phyloP scores from a whole-genome alignment of 2,888 invertebrate genomes.

The Nycteola revayana region DNA sequence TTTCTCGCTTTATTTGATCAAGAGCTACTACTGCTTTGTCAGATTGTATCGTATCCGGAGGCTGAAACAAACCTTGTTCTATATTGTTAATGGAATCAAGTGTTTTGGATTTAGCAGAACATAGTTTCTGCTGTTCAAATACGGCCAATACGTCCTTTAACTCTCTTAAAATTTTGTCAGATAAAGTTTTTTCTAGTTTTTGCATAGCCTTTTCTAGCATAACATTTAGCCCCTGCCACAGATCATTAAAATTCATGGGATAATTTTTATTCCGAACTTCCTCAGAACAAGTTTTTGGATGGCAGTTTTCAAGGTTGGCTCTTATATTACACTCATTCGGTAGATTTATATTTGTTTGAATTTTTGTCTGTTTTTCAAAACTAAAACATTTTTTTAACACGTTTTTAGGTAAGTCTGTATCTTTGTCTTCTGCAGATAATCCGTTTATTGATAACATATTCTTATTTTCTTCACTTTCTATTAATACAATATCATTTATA shows the following conservation, averaged over 20 bases:
- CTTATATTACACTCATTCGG: slow-evolving; percentile 45
- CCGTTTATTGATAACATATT: too few species aligned
- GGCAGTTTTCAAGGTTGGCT: slow-evolving; percentile 35
- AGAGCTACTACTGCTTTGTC: too few species aligned
- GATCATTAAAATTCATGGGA: slow-evolving; percentile 39
- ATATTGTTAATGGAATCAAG: too few species aligned
- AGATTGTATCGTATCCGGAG: too few species aligned
- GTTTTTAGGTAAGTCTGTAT: slow-evolving; percentile 20
- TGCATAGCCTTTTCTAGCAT: slow-evolving; percentile 51
- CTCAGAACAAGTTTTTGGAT: slow-evolving; percentile 36
- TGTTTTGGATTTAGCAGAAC: not conserved
- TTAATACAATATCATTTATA: slow-evolving; percentile 29
- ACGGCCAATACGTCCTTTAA: slow-evolving; percentile 36
- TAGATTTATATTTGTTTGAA: slow-evolving; percentile 38
- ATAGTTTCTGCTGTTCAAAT: slow-evolving; percentile 10
- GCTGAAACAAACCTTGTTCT: too few species aligned
- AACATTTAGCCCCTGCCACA: slow-evolving; percentile 52
- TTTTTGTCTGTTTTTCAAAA: slow-evolving; percentile 19
- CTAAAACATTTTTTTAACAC: slow-evolving; percentile 40
- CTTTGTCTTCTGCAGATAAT: too few species aligned
- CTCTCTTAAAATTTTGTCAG: slow-evolving; percentile 52
- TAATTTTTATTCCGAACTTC: slow-evolving; percentile 29
- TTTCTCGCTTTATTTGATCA: too few species aligned
- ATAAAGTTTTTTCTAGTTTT: slow-evolving; percentile 52
- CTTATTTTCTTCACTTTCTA: slow-evolving; percentile 7